phyloP scores from a whole-genome alignment of 2,113 vertebrate genomes.

The Xiphophorus couchianus region DNA sequence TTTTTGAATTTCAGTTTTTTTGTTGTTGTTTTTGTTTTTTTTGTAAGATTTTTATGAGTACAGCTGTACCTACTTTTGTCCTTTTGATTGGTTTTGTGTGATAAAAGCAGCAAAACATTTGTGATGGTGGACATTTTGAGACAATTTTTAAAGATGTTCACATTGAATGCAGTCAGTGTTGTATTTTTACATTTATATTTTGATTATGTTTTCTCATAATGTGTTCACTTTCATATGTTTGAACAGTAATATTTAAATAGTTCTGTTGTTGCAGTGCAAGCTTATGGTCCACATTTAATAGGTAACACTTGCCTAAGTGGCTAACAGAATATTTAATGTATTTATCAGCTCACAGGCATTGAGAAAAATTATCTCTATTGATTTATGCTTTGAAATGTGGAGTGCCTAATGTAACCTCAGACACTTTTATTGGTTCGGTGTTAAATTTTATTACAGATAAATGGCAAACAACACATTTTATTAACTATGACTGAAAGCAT shows the following conservation, averaged over 20 bases:
- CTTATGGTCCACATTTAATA: background rate
- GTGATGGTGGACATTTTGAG: background rate
- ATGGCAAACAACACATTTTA: conserved; percentile 20
- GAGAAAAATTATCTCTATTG: conserved; percentile 35
- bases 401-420: conserved; percentile 35
- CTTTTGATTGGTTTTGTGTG: background rate
- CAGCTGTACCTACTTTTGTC: background rate
- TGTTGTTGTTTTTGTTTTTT: too few species aligned
- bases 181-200: too few species aligned
- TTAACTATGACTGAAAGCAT: background rate
- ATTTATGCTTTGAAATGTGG: conserved; percentile 34
- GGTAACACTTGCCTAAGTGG: conserved; percentile 4
- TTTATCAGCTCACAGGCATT: conserved; percentile 33
- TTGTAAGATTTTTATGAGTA: background rate
- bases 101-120: background rate
- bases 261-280: background rate
- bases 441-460: conserved; percentile 46
- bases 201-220: too few species aligned
- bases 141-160: background rate
- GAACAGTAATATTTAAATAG: too few species aligned
- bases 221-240: too few species aligned
- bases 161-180: too few species aligned
- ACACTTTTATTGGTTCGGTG: conserved; percentile 41
- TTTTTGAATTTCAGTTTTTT: background rate
- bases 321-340: conserved; percentile 17